Conservation (phyloP, 2,888 invertebrate genomes). For the Ischnura elegans region DNA sequence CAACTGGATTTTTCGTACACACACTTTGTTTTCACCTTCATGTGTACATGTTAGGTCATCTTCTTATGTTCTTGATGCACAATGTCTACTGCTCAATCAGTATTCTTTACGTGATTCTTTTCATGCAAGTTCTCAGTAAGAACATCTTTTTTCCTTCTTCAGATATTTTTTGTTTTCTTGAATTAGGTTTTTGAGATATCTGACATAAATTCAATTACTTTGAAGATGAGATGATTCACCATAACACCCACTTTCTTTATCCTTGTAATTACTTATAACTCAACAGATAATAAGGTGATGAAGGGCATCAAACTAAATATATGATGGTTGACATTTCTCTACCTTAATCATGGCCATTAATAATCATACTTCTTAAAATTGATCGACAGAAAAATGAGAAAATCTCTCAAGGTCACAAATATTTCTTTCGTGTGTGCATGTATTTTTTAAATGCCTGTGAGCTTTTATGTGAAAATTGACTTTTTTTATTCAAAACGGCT, state of each 20-base stretch:
- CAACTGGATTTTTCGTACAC: background rate
- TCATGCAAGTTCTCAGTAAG: background rate
- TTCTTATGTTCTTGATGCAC: constrained; percentile 34
- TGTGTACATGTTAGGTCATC: constrained; percentile 28
- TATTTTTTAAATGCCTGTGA: background rate
- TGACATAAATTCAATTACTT: background rate
- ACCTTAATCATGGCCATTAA: background rate
- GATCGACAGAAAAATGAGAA: background rate
- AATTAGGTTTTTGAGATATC: too few species aligned
- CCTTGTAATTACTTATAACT: background rate
- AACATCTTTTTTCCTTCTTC: background rate
- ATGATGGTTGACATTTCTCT: background rate
- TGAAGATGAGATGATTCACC: background rate
- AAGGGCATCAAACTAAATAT: background rate
- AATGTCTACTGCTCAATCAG: background rate
- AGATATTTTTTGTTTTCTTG: background rate
- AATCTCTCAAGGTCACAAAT: background rate
- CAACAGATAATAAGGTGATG: too few species aligned
- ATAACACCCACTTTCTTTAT: too few species aligned
- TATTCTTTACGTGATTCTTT: background rate
- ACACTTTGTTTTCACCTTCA: background rate
- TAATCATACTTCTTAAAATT: background rate
- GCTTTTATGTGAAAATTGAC: background rate
- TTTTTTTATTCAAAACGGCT: background rate
- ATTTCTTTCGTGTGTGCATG: constrained; percentile 4